Evolutionary conservation across 2,113 vertebrate species (phyloP).

Genomic region (Larimichthys polyactis): DNA sequence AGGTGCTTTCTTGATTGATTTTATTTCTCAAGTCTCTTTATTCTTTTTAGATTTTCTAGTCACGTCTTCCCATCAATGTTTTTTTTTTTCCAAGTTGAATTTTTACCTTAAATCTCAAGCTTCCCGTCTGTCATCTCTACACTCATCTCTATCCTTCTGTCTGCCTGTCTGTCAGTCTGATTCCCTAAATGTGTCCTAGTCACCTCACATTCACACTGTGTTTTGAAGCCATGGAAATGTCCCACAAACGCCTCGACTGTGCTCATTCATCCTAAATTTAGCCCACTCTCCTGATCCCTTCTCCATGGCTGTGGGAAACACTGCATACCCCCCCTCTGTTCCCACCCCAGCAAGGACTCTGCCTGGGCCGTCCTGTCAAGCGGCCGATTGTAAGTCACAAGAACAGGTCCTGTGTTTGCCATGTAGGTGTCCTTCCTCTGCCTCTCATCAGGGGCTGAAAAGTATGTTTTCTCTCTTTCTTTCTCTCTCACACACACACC

Average conservation of each 20-base stretch:
- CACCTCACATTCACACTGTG: slow-evolving; percentile 44
- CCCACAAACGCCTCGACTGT: slow-evolving; percentile 58
- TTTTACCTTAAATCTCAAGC: neutral
- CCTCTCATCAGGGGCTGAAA: slow-evolving; percentile 25
- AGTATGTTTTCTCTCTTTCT: slow-evolving; percentile 13
- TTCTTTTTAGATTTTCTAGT: neutral
- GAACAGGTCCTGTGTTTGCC: slow-evolving; percentile 51
- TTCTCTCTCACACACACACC: slow-evolving; percentile 13
- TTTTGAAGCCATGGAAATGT: slow-evolving; percentile 31
- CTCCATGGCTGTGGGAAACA: slow-evolving; percentile 65
- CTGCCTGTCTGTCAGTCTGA: neutral
- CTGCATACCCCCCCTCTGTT: slow-evolving; percentile 30
- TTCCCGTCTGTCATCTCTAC: neutral
- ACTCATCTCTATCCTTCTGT: neutral
- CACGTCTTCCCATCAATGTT: neutral
- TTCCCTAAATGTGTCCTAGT: slow-evolving; percentile 24
- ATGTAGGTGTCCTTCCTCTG: slow-evolving; percentile 67
- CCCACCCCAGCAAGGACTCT: slow-evolving; percentile 7
- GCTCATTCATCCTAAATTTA: slow-evolving; percentile 74
- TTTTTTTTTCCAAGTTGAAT: neutral
- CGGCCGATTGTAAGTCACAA: slow-evolving; percentile 64
- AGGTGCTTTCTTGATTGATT: neutral
- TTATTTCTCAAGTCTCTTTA: neutral
- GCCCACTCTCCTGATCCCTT: slow-evolving; percentile 54
- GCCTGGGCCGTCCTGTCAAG: slow-evolving; percentile 44